Base-by-base conservation (phyloP, 1,140 invertebrate genomes). In the Drosophila equinoxialis region DNA sequence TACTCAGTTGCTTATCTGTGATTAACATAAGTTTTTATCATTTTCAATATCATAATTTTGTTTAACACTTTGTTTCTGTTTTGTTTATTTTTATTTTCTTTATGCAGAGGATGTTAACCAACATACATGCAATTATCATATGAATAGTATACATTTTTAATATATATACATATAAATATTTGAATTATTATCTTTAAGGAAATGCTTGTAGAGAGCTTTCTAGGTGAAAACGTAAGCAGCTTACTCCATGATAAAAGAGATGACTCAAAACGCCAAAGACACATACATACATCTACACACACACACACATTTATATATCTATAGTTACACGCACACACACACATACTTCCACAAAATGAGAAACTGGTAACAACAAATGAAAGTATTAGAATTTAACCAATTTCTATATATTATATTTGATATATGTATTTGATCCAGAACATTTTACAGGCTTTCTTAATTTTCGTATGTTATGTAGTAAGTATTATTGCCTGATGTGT, bases 401-500 rank as follows among this genome's bases (percentile, higher is more conserved):
- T 58, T 17, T 59, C 14, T 42, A 61, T 41, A 61, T 41, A 42
- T 41, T 11, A 51, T 51, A 51, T 51, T 78, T 79, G 66, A 75
- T 71, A 64, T 76, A 76, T 74, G 69, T 62, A 63, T 77, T 75
- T 82, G 65, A 90, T 76, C 72, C 37, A 61, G 86, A 51, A 51
- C 45, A 68, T 74, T 79, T 91, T 89, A 63, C 89, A 90, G 89
- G 83, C 83, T 89, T 87, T 70, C 83, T 77, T 87, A 30, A 80
- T 86, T 83, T 63, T 63, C 87, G 76, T 86, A 81, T 67, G 87
- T 90, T 37, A 37, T 37, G 81, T 91, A 91, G 89, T 91, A 91
- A 91, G 89, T 91, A 91, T 89, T 51, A 51, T 84, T 66, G 74
- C 81, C 70, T 80, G 67, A 64, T 84, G 70, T 82, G 55, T 75